Conservation (phyloP, 2,113 vertebrate genomes). For the Elgaria multicarinata region DNA sequence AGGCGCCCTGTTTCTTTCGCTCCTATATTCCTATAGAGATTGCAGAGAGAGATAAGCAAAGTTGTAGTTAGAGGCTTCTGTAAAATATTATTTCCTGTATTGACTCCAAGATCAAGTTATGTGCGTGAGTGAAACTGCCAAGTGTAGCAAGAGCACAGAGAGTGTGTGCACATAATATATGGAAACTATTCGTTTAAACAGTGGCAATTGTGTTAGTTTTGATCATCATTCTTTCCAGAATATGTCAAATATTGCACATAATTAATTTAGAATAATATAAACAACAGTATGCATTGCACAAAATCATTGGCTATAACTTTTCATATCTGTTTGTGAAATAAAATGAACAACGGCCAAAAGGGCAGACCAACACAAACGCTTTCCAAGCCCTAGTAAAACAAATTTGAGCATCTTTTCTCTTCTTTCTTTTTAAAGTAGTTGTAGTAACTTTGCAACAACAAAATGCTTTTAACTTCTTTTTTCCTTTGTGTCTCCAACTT, state of each 20-base stretch:
- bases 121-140: constrained; percentile 25
- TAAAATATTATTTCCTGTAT: constrained; percentile 7
- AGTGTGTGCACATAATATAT: not conserved
- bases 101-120: constrained; percentile 47
- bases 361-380: not conserved
- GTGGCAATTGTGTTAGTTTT: constrained; percentile 43
- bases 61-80: constrained; percentile 32
- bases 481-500: constrained; percentile 55
- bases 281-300: not conserved
- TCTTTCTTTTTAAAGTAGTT: not conserved
- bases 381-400: not conserved
- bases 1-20: constrained; percentile 27
- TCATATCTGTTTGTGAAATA: not conserved
- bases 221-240: constrained; percentile 28
- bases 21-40: constrained; percentile 37
- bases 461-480: constrained; percentile 62
- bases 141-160: not conserved
- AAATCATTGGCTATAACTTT: not conserved
- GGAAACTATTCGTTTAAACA: not conserved
- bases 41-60: constrained; percentile 35
- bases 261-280: not conserved
- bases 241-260: constrained; percentile 20
- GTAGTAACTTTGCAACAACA: constrained; percentile 41
- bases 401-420: not conserved
- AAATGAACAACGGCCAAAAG: not conserved